A percentile compares a stretch with the other conserved stretches of the same genome.
Evolutionary conservation across 2,797 vertebrate species (phyloP).

Genomic region (Phaenicophaeus curvirostris): DNA sequence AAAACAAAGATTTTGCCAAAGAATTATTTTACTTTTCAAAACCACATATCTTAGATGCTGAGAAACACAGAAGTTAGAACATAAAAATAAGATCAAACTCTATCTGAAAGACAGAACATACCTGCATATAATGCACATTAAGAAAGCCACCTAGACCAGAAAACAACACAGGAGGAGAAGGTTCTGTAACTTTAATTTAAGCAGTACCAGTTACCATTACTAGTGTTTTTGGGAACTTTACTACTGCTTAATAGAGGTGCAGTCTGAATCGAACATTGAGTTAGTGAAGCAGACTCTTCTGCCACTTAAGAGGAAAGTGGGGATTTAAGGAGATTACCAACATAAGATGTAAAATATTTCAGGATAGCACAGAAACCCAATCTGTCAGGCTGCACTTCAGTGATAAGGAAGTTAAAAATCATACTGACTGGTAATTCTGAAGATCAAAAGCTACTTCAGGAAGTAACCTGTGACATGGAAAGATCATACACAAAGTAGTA

Average conservation of each 20-base stretch:
- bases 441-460: neutral
- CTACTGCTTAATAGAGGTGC: neutral
- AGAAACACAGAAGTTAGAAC: neutral
- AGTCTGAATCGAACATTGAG: neutral
- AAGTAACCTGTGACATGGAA: neutral
- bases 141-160: neutral
- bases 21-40: neutral
- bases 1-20: constrained; percentile 54
- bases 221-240: neutral
- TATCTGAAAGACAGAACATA: neutral
- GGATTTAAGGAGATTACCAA: neutral
- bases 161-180: neutral
- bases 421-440: neutral
- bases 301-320: neutral
- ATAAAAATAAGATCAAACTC: neutral
- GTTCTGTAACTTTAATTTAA: neutral
- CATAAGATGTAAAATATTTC: neutral
- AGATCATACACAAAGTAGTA: neutral
- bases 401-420: neutral
- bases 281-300: neutral
- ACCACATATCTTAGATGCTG: neutral
- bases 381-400: neutral
- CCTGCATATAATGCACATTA: rapidly evolving
- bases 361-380: neutral
- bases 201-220: neutral